These are phyloP conservation scores for Teleogryllus occipitalis DNA, from an alignment of 1,140 invertebrate species.

Conservation along the genomic window DNA sequence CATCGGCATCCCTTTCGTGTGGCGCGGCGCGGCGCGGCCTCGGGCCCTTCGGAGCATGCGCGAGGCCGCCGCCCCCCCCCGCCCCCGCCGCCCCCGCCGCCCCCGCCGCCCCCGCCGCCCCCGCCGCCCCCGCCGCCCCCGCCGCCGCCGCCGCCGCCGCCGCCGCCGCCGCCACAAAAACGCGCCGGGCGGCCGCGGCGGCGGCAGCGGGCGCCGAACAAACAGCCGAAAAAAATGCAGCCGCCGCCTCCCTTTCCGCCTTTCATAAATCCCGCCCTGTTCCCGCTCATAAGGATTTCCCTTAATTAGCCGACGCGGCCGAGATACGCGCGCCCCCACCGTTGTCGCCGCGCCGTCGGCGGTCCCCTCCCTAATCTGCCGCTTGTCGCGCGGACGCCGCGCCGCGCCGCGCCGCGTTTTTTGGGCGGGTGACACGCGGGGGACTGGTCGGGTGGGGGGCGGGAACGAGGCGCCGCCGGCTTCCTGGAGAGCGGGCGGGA, in stretches of 20 bases:
- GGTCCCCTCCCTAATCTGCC: not conserved
- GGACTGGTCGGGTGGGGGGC: not conserved
- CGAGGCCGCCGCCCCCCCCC: no score
- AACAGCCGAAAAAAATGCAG: not conserved
- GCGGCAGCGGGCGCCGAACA: not conserved
- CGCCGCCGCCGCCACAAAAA: not conserved
- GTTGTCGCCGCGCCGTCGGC: not conserved
- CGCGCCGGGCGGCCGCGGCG: no score
- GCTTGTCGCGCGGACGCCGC: no score
- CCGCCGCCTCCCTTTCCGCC: not conserved
- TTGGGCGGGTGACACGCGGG: not conserved
- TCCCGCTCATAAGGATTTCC: conserved; percentile 3
- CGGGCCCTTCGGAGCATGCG: no score
- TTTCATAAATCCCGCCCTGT: conserved; percentile 3
- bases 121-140: no score
- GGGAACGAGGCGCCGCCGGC: no score
- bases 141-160: no score
- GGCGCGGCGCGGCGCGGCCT: no score
- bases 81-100: no score
- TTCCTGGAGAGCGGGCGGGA: no score
- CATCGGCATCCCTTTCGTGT: no score
- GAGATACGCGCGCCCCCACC: not conserved
- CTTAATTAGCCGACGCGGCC: not conserved
- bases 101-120: no score
- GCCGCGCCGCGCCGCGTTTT: not conserved